Percentiles rank a stretch among this genome's conserved stretches.
phyloP scores from a whole-genome alignment of 2,888 invertebrate species.

The Baccha elongata region DNA sequence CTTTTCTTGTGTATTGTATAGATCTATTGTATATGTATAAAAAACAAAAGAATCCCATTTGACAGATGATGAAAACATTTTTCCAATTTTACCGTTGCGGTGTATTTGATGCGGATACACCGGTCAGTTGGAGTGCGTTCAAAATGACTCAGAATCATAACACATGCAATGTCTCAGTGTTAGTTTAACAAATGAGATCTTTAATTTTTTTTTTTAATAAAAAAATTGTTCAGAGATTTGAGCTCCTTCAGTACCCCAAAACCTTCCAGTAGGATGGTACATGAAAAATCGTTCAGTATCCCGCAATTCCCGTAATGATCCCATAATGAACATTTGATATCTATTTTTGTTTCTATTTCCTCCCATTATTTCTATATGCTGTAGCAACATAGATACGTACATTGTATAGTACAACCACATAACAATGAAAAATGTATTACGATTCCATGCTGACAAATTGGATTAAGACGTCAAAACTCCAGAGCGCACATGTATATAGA shows the following conservation, averaged over 20 bases:
- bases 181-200: slow-evolving; percentile 70
- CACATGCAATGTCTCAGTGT: slow-evolving; percentile 66
- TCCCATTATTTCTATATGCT: slow-evolving; percentile 32
- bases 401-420: slow-evolving; percentile 4
- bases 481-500: slow-evolving; percentile 2
- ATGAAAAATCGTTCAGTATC: slow-evolving; percentile 64
- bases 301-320: slow-evolving; percentile 68
- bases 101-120: slow-evolving; percentile 10
- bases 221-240: no score
- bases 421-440: slow-evolving; percentile 49
- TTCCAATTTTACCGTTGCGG: slow-evolving; percentile 1
- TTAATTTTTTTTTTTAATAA: slow-evolving; percentile 54
- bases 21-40: no score
- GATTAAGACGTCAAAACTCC: slow-evolving; percentile 67
- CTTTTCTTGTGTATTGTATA: no score
- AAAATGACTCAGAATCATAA: slow-evolving; percentile 6
- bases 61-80: slow-evolving; percentile 5
- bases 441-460: slow-evolving; percentile 63
- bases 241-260: slow-evolving; percentile 13
- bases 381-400: slow-evolving; percentile 17
- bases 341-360: slow-evolving; percentile 38
- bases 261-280: slow-evolving; percentile 34
- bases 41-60: slow-evolving; percentile 28
- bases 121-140: slow-evolving; percentile 55
- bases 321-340: slow-evolving; percentile 71